Evolutionary conservation across 2,888 invertebrate species (phyloP).

Genomic region (Dusona sp.): DNA sequence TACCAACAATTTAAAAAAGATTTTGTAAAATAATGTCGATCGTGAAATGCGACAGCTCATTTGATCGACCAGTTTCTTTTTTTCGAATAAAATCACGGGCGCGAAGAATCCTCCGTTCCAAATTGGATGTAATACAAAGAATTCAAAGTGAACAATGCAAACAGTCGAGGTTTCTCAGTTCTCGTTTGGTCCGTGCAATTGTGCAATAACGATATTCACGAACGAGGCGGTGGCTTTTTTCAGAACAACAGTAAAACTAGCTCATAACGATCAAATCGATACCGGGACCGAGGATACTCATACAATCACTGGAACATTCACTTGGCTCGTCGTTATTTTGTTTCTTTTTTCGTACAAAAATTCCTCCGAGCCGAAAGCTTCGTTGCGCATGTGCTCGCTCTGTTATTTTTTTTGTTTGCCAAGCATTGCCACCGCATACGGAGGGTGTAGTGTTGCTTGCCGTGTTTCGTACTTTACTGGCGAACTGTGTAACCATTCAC

Average conservation of each 20-base stretch:
- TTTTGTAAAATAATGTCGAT: neutral
- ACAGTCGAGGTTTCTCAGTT: neutral
- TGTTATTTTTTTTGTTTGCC: slow-evolving; percentile 56
- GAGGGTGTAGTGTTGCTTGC: slow-evolving; percentile 27
- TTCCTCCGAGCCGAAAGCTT: slow-evolving; percentile 72
- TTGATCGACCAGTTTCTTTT: neutral
- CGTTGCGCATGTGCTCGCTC: slow-evolving; percentile 76
- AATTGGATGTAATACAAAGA: neutral
- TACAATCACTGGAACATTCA: slow-evolving; percentile 17
- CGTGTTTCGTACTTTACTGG: slow-evolving; percentile 48
- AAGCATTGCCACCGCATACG: slow-evolving; percentile 65
- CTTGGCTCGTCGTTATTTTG: neutral
- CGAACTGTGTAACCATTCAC: slow-evolving; percentile 37
- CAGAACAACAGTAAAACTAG: neutral
- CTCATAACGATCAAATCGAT: slow-evolving; percentile 16
- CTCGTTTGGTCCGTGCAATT: neutral
- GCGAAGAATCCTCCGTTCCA: neutral
- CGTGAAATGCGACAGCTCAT: neutral
- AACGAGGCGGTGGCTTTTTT: neutral
- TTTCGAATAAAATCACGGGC: neutral
- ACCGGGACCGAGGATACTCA: neutral
- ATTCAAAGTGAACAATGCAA: neutral
- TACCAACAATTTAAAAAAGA: neutral
- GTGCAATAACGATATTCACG: slow-evolving; percentile 14
- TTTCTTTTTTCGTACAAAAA: neutral